phyloP scores from a whole-genome alignment of 2,888 invertebrate species.

The Tetranychus truncatus region DNA sequence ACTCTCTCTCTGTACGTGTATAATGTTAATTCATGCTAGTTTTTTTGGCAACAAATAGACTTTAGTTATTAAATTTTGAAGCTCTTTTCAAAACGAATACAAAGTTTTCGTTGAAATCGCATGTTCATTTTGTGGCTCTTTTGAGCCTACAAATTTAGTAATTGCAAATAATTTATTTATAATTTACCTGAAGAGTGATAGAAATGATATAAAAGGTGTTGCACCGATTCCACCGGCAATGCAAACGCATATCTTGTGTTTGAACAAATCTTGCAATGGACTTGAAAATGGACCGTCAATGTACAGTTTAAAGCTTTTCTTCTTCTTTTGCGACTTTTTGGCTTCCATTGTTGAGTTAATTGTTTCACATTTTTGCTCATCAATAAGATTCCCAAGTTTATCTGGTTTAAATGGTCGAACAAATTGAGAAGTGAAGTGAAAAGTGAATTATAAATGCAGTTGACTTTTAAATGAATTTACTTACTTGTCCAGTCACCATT shows the following conservation, averaged over 20 bases:
- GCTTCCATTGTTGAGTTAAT: neutral
- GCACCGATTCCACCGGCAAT: slow-evolving; percentile 9
- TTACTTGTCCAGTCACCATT: slow-evolving; percentile 13
- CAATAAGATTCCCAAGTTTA: neutral
- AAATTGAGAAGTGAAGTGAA: neutral
- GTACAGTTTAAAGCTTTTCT: neutral
- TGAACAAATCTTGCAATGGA: slow-evolving; percentile 6
- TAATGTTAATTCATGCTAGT: too few relatives aligned
- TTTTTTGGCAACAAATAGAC: too few relatives aligned
- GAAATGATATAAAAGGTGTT: slow-evolving; percentile 8
- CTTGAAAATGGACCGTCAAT: slow-evolving; percentile 11
- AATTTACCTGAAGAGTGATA: slow-evolving; percentile 4
- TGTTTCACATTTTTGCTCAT: neutral
- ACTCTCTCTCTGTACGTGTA: too few relatives aligned
- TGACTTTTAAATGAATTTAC: neutral
- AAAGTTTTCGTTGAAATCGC: neutral
- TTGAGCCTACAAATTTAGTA: neutral
- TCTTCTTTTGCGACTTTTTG: neutral
- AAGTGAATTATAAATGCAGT: neutral
- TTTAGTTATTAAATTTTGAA: too few relatives aligned
- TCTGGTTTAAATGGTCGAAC: neutral
- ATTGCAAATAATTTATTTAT: neutral
- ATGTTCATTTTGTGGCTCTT: neutral
- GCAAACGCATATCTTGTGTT: neutral
- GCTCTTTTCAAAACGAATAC: too few relatives aligned